Base-by-base conservation (phyloP, 2,113 vertebrate species). In the Motacilla alba region DNA sequence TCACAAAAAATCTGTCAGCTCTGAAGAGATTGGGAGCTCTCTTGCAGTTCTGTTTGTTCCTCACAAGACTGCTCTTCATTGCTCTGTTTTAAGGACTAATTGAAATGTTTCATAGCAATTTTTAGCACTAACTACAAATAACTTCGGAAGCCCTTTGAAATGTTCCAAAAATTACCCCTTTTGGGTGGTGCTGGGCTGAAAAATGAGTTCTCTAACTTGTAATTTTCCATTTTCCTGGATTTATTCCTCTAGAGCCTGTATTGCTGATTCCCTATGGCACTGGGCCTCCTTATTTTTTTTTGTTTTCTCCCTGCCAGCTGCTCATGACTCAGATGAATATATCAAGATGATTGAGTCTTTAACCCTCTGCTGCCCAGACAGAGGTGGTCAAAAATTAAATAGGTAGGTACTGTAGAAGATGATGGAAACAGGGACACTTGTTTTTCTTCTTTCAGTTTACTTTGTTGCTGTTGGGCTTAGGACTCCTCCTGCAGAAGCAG, bases 111-210 rank as follows among this genome's bases (percentile, higher is more conserved):
- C 7, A 3, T 82, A 56, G 77, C 78, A 91, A 74, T 95, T 97
- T 95, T 83, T 93, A 96, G 74, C 49, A 73, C 30, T 86, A 78
- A 63, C 88, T 91, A 63, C 78, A 95, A 80, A 43, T 93, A 93
- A 94, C 39, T 93, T 94, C 46, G 27, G 59, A 93, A 95, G 46
- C 35, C 52, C 41, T 63, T 96, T 66, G 81, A 85, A 93, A 50
- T 58, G 80, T 89, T 93, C 28, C 39, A 90, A 66, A 89, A 94
- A 93, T 87, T 81, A 46, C 28, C 37, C 39, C 24, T 83, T 92
- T 94, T 75, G 62, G 59, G n/a, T 93, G 73, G 74, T 93, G 33
- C 60, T 77, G 31, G 56, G 52, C 21, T 78, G 46, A 70, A 86
- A 92, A 78, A 53, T 20, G 52, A 74, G 22, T 88, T 78, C 19